Evolutionary conservation across 37 sponge, comb jelly and placozoan genomes (phyloP).

Genomic region (Beroe forskalii): DNA sequence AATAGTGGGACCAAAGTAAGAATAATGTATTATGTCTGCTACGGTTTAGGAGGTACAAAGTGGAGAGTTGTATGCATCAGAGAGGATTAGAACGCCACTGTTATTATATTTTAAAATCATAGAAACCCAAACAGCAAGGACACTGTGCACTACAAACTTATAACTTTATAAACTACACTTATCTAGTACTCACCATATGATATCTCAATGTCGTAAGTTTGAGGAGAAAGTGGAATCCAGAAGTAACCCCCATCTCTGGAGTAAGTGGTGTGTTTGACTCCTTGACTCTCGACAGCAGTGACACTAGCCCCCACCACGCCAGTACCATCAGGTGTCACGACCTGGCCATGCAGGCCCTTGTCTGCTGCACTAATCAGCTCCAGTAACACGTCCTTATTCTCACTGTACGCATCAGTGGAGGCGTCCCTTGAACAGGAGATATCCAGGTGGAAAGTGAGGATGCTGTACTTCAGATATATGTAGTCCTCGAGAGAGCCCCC

Average conservation of each 20-base stretch:
- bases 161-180: too few species aligned
- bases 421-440: neutral
- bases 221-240: neutral
- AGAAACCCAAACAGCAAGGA: too few species aligned
- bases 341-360: neutral
- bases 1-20: too few species aligned
- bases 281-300: neutral
- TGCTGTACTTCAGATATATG: slow-evolving; percentile 7
- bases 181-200: slow-evolving; percentile 6
- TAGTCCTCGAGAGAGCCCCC: slow-evolving; percentile 11
- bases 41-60: too few species aligned
- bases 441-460: neutral
- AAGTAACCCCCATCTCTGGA: slow-evolving; percentile 15
- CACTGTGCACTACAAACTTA: too few species aligned
- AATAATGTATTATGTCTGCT: too few species aligned
- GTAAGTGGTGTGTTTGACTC: neutral
- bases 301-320: neutral
- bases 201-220: neutral
- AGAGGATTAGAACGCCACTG: too few species aligned
- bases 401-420: neutral
- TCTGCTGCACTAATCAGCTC: neutral
- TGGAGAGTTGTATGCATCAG: too few species aligned
- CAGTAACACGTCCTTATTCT: neutral
- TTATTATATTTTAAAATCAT: too few species aligned
- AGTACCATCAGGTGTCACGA: neutral